Evolutionary conservation across 2,113 vertebrate species (phyloP), one percentile per base, ranked within the genome.

Genomic region (Cyrtonyx montezumae): DNA sequence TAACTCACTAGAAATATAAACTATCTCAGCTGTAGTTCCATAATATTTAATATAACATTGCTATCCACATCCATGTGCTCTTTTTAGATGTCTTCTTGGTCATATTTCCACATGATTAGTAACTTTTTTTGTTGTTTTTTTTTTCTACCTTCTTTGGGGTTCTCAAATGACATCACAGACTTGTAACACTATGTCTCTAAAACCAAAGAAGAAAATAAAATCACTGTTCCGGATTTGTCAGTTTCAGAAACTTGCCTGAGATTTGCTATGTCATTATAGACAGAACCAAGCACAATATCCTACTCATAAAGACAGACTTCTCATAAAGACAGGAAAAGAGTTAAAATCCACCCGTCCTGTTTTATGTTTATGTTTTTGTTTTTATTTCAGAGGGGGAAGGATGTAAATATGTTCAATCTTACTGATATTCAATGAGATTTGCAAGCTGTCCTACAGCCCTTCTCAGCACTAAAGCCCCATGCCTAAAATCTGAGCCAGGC

Each of bases 31-130:
- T 73, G 34, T 84, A 68, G 40, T 32, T 42, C 55, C 25, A 30
- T 46, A 87, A 21, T 53, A n/a, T 13, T 66, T 42, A 51, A 37
- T 65, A 53, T 42, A 55, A 55, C 75, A n/a, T 2, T 8, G 43
- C 1, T 42, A 43, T 56, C 26, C 0, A 0, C 74, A 59, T 16
- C 10, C 69, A 68, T 0, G 1, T 48, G 11, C 6, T 66, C 9
- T 78, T 76, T 76, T 73, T 25, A 79, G 56, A 62, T 71, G 62
- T 30, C 23, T 58, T 48, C 26, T 71, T 75, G 36, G 20, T 36
- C 66, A 76, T 19, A 9, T 46, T 79, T 79, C 83, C 0, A 0
- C 8, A 67, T 13, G 7, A 67, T 48, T 42, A 45, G 7, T 45
- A 14, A 36, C 2, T 56, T 45, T 76, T 76, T 76, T 12, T 11